phyloP scores from a whole-genome alignment of 2,113 vertebrate species.

The Pseudopipra pipra region DNA sequence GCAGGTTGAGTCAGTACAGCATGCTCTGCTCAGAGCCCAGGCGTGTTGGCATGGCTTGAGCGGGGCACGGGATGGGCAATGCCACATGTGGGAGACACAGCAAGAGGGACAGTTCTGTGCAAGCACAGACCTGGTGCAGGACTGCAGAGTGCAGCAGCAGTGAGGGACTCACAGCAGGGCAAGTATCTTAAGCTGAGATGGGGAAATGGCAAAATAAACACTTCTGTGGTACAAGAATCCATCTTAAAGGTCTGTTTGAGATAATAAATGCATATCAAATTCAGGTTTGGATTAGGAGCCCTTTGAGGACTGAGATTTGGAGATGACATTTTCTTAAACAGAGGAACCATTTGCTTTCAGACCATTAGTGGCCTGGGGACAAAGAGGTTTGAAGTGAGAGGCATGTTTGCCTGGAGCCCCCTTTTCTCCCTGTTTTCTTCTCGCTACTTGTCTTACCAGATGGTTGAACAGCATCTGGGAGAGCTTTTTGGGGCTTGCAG shows the following conservation, averaged over 20 bases:
- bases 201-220: not conserved
- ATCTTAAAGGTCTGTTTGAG: not conserved
- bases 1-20: not conserved
- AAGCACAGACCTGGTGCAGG: not conserved
- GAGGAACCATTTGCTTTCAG: not conserved
- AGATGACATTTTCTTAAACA: not conserved
- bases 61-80: fast-evolving
- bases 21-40: not conserved
- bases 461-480: not conserved
- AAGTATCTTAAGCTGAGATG: not conserved
- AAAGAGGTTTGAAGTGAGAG: not conserved
- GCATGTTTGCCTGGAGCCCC: not conserved
- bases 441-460: not conserved
- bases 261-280: not conserved
- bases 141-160: not conserved
- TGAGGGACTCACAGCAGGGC: fast-evolving
- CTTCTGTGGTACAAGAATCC: not conserved
- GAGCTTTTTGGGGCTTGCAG: not conserved
- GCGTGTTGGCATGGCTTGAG: not conserved
- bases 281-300: not conserved
- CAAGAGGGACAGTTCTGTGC: not conserved
- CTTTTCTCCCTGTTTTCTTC: not conserved
- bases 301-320: not conserved
- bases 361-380: not conserved
- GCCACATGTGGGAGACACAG: not conserved